Evolutionary conservation across 2,888 invertebrate genomes (phyloP).

Genomic region (Orthonevra nobilis): DNA sequence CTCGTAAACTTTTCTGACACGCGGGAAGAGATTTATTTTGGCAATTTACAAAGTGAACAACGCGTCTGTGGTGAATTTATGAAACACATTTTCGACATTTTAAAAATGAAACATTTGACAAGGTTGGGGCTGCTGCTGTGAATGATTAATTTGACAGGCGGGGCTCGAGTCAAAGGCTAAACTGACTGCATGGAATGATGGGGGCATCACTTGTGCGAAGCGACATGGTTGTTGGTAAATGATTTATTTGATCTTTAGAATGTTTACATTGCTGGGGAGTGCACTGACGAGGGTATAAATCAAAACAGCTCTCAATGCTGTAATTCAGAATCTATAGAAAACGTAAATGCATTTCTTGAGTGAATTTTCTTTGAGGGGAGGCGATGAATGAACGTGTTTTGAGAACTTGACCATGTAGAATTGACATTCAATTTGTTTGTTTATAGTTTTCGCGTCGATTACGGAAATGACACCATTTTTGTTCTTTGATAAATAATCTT

Average conservation of each 20-base stretch:
- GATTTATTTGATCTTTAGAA: conserved; percentile 1
- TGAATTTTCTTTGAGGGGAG: too few species aligned
- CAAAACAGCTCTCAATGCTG: background rate
- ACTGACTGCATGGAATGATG: background rate
- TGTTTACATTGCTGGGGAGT: background rate
- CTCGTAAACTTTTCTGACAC: background rate
- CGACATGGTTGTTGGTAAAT: conserved; percentile 8
- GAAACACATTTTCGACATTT: conserved; percentile 9
- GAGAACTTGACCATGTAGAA: too few species aligned
- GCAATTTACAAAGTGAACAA: conserved; percentile 21
- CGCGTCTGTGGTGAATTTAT: background rate
- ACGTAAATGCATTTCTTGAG: too few species aligned
- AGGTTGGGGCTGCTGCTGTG: conserved; percentile 16
- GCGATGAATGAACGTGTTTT: too few species aligned
- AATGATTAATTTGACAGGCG: conserved; percentile 39
- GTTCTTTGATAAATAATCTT: too few species aligned
- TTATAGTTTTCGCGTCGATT: too few species aligned
- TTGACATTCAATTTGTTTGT: too few species aligned
- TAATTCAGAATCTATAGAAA: background rate
- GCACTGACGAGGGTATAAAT: conserved; percentile 16
- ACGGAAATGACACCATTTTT: too few species aligned
- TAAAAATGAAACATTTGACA: conserved; percentile 26
- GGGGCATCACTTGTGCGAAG: background rate
- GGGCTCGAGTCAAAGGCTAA: background rate
- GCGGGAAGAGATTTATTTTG: conserved; percentile 40